A percentile compares a stretch with the other conserved stretches of the same genome.
phyloP scores from a whole-genome alignment of 2,888 invertebrate genomes.

The Timandra comae region DNA sequence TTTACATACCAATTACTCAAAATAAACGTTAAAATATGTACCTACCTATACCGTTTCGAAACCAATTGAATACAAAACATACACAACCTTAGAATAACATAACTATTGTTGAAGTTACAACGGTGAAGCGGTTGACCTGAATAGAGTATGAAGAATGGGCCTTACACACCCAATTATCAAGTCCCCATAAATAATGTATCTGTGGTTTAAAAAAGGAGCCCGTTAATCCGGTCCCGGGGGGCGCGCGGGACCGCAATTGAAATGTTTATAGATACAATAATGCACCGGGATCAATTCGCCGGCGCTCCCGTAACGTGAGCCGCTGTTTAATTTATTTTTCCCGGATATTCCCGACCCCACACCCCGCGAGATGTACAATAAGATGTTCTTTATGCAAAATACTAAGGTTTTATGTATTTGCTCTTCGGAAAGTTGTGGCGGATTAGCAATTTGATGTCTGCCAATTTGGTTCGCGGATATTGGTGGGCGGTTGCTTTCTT shows the following conservation, averaged over 20 bases:
- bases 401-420: too few species aligned
- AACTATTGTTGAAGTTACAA: too few species aligned
- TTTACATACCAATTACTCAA: too few species aligned
- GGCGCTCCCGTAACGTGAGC: constrained; percentile 27
- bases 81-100: too few species aligned
- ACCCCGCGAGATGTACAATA: neutral
- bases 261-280: constrained; percentile 72
- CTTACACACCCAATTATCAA: constrained; percentile 24
- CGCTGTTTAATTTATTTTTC: constrained; percentile 65
- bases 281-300: constrained; percentile 61
- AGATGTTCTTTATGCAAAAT: constrained; percentile 1
- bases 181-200: constrained; percentile 14
- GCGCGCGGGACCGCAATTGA: constrained; percentile 41
- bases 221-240: constrained; percentile 5
- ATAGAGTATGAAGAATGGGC: constrained; percentile 9
- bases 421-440: too few species aligned
- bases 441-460: too few species aligned
- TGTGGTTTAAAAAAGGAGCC: neutral
- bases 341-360: constrained; percentile 23
- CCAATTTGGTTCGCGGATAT: too few species aligned
- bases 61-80: too few species aligned
- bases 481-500: too few species aligned
- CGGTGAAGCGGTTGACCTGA: neutral
- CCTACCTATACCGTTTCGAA: too few species aligned
- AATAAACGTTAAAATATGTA: too few species aligned